Percentiles rank a stretch among this genome's conserved stretches.
Evolutionary conservation across 2,113 vertebrate species (phyloP).

Genomic region (Ptilonorhynchus violaceus): DNA sequence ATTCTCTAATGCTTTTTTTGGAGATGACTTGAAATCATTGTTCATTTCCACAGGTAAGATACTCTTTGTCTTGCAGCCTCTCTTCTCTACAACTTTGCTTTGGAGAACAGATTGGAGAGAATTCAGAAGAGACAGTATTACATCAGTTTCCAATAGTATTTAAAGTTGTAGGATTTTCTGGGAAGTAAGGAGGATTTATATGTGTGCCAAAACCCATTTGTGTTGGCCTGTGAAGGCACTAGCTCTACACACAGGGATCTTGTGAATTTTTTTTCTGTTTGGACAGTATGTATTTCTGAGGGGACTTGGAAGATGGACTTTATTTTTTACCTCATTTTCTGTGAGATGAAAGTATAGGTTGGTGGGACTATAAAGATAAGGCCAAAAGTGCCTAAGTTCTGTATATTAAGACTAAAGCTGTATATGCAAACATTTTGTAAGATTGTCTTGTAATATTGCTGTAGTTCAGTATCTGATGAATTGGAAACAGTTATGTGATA

Average conservation of each 20-base stretch:
- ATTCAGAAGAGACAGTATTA: not conserved
- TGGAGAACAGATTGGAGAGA: not conserved
- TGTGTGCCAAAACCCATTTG: not conserved
- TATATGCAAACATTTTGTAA: not conserved
- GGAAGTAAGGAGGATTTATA: not conserved
- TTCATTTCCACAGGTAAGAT: not conserved
- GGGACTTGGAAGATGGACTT: not conserved
- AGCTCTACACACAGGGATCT: not conserved
- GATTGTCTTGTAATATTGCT: not conserved
- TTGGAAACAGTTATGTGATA: not conserved
- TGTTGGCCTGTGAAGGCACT: not conserved
- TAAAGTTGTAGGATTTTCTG: not conserved
- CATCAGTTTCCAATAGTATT: not conserved
- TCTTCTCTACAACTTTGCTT: not conserved
- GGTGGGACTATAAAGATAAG: not conserved
- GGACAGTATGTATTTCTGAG: not conserved
- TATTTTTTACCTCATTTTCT: not conserved
- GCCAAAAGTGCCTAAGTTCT: not conserved
- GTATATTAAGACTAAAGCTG: not conserved
- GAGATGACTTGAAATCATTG: not conserved
- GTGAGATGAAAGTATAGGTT: not conserved
- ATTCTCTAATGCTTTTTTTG: not conserved
- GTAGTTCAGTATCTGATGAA: not conserved
- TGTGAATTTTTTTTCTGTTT: not conserved
- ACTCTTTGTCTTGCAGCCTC: not conserved